Evolutionary conservation across 2,797 vertebrate species (phyloP).

Genomic region (Hirundo rustica): DNA sequence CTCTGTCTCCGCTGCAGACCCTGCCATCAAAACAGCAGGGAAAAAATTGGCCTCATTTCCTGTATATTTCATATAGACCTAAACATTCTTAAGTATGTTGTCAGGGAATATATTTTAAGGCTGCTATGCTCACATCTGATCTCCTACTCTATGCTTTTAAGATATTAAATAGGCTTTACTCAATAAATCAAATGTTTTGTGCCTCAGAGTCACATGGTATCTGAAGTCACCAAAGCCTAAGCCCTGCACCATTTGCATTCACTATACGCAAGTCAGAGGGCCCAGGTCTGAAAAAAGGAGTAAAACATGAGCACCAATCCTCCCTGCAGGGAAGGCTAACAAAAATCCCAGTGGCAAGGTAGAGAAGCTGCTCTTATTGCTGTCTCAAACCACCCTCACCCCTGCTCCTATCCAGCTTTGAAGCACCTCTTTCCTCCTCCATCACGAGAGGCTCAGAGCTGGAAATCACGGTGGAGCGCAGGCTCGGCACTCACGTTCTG

Average conservation of each 20-base stretch:
- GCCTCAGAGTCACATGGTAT: not conserved
- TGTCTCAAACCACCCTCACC: not conserved
- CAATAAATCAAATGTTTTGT: constrained; percentile 42
- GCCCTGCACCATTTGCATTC: not conserved
- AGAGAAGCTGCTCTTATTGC: not conserved
- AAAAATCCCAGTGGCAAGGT: not conserved
- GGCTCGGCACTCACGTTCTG: not conserved
- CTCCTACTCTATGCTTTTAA: constrained; percentile 17
- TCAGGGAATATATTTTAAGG: constrained; percentile 54
- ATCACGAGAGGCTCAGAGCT: not conserved
- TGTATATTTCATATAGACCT: constrained; percentile 32
- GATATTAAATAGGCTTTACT: constrained; percentile 51
- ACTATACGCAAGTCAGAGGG: not conserved
- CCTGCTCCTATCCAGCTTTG: not conserved
- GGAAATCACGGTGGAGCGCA: accelerated
- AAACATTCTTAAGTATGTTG: constrained; percentile 14
- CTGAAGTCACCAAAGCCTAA: constrained; percentile 1
- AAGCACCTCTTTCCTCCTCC: not conserved
- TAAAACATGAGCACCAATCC: not conserved
- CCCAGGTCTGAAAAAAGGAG: not conserved
- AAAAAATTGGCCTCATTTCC: constrained; percentile 55
- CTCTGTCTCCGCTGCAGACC: not conserved
- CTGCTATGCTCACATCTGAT: constrained; percentile 34
- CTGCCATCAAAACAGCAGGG: constrained; percentile 18
- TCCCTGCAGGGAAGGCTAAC: not conserved